Evolutionary conservation across 2,113 vertebrate species (phyloP).

Genomic region (Boulengeromyrus knoepffleri): DNA sequence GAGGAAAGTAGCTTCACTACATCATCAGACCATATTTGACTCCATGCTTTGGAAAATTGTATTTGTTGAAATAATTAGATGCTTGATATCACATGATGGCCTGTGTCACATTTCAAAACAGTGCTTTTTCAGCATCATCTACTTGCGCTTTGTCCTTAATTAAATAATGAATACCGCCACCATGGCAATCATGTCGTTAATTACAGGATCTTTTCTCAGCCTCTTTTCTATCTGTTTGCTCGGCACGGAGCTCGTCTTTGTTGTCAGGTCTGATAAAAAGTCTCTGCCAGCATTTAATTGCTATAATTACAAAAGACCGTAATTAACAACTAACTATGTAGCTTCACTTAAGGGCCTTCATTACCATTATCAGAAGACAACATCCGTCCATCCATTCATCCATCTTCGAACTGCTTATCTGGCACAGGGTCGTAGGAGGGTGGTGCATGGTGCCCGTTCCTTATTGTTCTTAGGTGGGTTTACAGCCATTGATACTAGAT

Average conservation of each 20-base stretch:
- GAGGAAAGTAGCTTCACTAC: constrained; percentile 7
- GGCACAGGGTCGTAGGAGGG: not conserved
- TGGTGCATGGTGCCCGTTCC: not conserved
- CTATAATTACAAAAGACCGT: not conserved
- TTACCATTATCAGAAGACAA: not conserved
- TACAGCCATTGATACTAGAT: not conserved
- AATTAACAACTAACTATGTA: not conserved
- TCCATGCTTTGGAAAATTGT: constrained; percentile 10
- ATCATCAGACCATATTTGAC: constrained; percentile 22
- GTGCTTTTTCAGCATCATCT: not conserved
- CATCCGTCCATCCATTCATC: not conserved
- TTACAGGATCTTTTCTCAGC: not conserved
- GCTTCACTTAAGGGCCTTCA: not conserved
- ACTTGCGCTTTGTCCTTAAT: constrained; percentile 19
- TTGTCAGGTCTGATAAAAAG: not conserved
- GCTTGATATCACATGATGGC: constrained; percentile 1
- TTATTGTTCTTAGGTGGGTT: not conserved
- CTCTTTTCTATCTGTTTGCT: not conserved
- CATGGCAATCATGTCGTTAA: not conserved
- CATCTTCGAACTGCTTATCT: not conserved
- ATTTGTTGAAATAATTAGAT: constrained; percentile 24
- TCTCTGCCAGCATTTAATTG: not conserved
- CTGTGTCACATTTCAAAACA: constrained; percentile 1
- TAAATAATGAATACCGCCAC: constrained; percentile 7
- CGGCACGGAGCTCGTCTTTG: not conserved